Evolutionary conservation across 2,113 vertebrate species (phyloP).

Genomic region (Corythoichthys haematopterus): DNA sequence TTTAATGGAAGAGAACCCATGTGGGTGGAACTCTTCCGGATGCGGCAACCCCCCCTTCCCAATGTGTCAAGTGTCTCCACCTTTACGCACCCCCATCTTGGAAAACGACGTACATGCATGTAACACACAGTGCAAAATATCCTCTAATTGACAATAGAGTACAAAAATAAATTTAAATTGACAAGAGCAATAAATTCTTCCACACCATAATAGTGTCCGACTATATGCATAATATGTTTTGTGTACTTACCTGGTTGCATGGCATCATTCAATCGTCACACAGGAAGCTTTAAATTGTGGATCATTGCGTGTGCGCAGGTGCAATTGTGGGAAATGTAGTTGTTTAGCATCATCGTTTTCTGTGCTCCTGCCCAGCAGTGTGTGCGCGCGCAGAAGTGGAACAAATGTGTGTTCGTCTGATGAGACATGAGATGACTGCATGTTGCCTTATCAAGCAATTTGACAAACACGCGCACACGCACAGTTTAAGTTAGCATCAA

Average conservation of each 20-base stretch:
- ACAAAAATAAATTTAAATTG: not conserved
- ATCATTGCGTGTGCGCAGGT: not conserved
- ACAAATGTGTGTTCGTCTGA: slow-evolving; percentile 51
- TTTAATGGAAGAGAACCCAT: slow-evolving; percentile 60
- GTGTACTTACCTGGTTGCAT: not conserved
- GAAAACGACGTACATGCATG: slow-evolving; percentile 14
- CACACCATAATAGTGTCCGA: not conserved
- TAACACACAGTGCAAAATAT: slow-evolving; percentile 25
- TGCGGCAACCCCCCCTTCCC: slow-evolving; percentile 32
- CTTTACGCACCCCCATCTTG: slow-evolving; percentile 49
- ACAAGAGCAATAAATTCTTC: not conserved
- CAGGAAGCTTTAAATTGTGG: not conserved
- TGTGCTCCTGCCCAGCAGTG: slow-evolving; percentile 20
- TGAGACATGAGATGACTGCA: slow-evolving; percentile 63
- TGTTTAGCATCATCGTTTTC: not conserved
- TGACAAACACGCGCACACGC: slow-evolving; percentile 30
- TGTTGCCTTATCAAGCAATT: slow-evolving; percentile 66
- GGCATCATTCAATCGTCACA: not conserved
- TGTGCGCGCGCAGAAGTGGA: slow-evolving; percentile 20
- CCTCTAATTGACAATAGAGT: not conserved
- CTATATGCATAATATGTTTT: not conserved
- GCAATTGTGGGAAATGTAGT: not conserved
- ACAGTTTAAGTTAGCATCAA: slow-evolving; percentile 65
- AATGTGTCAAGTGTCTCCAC: slow-evolving; percentile 63
- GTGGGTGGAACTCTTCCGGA: slow-evolving; percentile 62